Evolutionary conservation across 1,140 invertebrate genomes (phyloP), one percentile per base, ranked within the genome.

Genomic region (Centruroides vittatus): DNA sequence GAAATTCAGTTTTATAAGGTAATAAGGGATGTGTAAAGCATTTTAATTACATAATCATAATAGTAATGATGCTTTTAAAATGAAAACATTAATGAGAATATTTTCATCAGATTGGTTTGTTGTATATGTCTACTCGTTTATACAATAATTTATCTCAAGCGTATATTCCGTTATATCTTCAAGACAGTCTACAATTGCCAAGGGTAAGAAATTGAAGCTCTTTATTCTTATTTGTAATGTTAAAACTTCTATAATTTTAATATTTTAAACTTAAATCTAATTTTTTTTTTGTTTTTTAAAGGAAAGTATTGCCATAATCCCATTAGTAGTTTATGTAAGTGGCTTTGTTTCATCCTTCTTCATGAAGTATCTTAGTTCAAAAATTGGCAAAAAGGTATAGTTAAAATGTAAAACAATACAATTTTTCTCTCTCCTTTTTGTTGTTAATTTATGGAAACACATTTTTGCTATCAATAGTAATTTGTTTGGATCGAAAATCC

Each of bases 91-190:
- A 41, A 41, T 6, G 8, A 41, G 41, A 41, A 41, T 41, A 41
- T 41, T 6, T 56, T 23, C 64, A 57, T 34, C 54, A 91, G 81
- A 79, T 91, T 46, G 90, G 84, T 53, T 70, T 84, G 0, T 75
- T 95, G 53, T 98, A 98, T 71, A 94, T 94, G 88, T 80, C 82
- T 35, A 89, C 91, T 10, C 78, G 93, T 69, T 74, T 97, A 49
- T 89, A 87, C 71, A 84, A 92, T 8, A 97, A 96, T 78, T 76
- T 95, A 47, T 85, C 85, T 34, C 93, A 97, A 78, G 84, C 91
- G 35, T 89, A 95, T 68, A 80, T 95, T 55, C 91, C 93, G 1
- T 76, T 96, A 58, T 98, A 95, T 75, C 78, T 96, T 11, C 88
- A 91, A 70, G 83, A 86, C 62, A 84, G 84, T 5, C 73, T 95